Conservation (phyloP, 2,797 vertebrate species). For the Pterois miles region DNA sequence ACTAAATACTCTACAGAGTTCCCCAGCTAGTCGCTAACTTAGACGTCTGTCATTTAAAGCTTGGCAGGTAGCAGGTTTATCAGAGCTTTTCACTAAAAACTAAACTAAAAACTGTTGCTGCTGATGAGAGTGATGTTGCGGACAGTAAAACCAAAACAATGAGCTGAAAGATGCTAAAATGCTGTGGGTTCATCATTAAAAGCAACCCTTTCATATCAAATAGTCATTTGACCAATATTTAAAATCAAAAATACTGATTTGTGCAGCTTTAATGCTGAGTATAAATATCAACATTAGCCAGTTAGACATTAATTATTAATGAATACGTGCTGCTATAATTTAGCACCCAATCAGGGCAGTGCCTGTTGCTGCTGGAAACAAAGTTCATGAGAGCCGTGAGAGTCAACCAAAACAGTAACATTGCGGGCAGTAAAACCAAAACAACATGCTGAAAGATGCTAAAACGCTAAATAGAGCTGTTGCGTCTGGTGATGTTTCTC, state of each 20-base stretch:
- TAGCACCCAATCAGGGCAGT: too few relatives aligned
- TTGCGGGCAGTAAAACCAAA: background rate
- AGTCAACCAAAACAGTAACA: background rate
- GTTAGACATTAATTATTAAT: background rate
- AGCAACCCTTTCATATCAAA: background rate
- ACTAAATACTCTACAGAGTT: background rate
- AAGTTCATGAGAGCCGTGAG: background rate
- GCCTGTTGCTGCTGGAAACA: background rate
- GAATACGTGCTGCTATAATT: conserved; percentile 3
- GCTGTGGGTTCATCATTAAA: background rate
- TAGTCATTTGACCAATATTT: background rate
- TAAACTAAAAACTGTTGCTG: too few relatives aligned
- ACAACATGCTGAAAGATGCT: background rate
- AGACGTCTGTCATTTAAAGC: background rate
- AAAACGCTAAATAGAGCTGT: background rate
- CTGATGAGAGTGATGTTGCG: background rate
- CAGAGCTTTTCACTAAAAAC: background rate
- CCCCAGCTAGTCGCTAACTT: background rate
- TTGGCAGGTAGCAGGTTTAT: background rate
- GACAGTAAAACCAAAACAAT: background rate
- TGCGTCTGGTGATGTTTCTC: background rate
- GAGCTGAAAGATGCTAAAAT: background rate
- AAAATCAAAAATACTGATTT: too few relatives aligned
- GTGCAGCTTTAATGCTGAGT: background rate
- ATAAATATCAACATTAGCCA: background rate